Conservation (phyloP, 2,113 vertebrate species). For the Coturnix japonica region DNA sequence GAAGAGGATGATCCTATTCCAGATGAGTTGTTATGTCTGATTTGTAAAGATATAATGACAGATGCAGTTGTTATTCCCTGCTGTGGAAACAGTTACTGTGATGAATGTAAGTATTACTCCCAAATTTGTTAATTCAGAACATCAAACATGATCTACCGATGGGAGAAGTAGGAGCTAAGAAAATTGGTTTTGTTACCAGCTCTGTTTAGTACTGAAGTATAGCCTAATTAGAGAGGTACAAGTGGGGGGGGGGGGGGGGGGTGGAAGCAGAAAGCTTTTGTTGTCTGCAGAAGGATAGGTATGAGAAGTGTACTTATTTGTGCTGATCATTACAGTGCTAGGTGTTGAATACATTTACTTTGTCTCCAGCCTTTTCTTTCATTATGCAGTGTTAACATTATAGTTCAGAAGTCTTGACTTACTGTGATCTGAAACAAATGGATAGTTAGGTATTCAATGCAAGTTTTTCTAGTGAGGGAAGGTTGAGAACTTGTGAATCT, state of each 20-base stretch:
- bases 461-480: not conserved
- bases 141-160: not conserved
- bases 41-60: conserved; percentile 93
- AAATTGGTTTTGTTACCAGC: not conserved
- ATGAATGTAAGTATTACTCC: conserved; percentile 89
- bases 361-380: not conserved
- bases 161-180: not conserved
- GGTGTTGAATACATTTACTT: not conserved
- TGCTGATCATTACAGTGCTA: not conserved
- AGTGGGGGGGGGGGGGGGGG: not conserved
- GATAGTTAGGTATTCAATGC: not conserved
- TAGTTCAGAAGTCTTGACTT: not conserved
- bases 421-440: rapidly evolving
- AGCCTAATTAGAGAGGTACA: not conserved
- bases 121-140: not conserved
- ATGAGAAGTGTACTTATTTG: not conserved
- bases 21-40: conserved; percentile 91
- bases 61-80: conserved; percentile 98
- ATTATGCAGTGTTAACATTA: not conserved
- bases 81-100: conserved; percentile 98
- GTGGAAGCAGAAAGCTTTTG: not conserved
- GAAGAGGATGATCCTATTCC: conserved; percentile 90
- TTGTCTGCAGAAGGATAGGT: not conserved
- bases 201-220: not conserved
- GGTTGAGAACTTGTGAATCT: not conserved